Evolutionary conservation across 2,888 invertebrate genomes (phyloP).

Genomic region (Stegophylla sp.): DNA sequence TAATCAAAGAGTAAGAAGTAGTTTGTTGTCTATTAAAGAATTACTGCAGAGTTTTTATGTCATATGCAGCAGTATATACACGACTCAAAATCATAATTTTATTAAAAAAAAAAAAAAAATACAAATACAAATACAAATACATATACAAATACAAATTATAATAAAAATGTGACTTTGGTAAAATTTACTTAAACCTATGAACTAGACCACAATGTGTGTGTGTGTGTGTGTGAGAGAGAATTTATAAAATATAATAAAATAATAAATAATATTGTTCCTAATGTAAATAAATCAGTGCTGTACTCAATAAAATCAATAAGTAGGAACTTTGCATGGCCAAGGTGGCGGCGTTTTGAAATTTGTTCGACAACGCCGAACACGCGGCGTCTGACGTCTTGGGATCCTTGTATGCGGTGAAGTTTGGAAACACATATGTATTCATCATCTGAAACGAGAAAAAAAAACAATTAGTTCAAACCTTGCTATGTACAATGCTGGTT

Average conservation of each 20-base stretch:
- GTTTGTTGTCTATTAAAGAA: too few relatives aligned
- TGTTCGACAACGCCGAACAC: slow-evolving; percentile 42
- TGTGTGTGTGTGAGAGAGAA: background rate
- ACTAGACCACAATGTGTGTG: slow-evolving; percentile 26
- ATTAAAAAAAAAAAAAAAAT: slow-evolving; percentile 15
- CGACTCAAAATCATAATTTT: slow-evolving; percentile 26
- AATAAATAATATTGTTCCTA: slow-evolving; percentile 9
- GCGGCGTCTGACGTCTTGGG: background rate
- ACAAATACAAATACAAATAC: background rate
- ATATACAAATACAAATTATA: background rate
- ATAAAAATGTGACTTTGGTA: slow-evolving; percentile 46
- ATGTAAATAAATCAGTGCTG: slow-evolving; percentile 45
- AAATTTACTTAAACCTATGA: slow-evolving; percentile 52
- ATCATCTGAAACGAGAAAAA: slow-evolving; percentile 35
- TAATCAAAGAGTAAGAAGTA: too few relatives aligned
- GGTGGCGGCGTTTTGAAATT: slow-evolving; percentile 33
- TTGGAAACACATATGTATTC: slow-evolving; percentile 49
- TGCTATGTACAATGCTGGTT: too few relatives aligned
- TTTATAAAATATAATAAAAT: background rate
- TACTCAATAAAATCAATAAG: slow-evolving; percentile 37
- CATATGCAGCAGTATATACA: background rate
- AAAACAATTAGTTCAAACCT: too few relatives aligned
- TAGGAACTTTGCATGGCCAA: slow-evolving; percentile 47
- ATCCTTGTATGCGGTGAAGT: slow-evolving; percentile 43
- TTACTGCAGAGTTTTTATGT: too few relatives aligned